These are phyloP conservation scores for Drosophila teissieri DNA, from an alignment of 1,140 invertebrate genomes.

Conservation along the genomic window DNA sequence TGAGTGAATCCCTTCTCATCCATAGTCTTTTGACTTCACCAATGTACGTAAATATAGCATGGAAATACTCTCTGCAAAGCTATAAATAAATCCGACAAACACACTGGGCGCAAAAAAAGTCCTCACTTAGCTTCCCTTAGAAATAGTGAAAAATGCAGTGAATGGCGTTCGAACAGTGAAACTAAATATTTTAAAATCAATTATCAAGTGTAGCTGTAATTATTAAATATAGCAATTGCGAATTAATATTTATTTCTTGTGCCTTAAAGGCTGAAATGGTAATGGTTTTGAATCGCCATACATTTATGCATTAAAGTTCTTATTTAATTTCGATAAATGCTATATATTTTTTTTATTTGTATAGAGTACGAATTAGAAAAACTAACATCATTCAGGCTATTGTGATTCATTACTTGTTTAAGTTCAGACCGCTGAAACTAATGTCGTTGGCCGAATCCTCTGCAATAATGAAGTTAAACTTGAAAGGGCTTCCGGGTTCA, in stretches of 20 bases:
- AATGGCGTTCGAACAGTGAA: too few relatives aligned
- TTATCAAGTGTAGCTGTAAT: too few relatives aligned
- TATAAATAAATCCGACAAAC: constrained; percentile 21
- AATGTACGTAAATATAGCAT: constrained; percentile 16
- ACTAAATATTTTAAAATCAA: too few relatives aligned
- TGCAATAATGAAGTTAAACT: constrained; percentile 86
- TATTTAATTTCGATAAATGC: neutral
- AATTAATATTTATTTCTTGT: too few relatives aligned
- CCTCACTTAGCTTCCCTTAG: neutral
- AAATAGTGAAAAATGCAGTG: neutral
- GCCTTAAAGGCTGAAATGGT: too few relatives aligned
- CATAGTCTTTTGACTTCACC: constrained; percentile 7
- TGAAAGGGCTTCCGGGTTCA: constrained; percentile 84
- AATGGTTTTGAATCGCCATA: too few relatives aligned
- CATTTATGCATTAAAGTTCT: neutral
- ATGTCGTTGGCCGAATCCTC: constrained; percentile 58
- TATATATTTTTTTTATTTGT: constrained; percentile 1
- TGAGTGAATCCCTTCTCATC: constrained; percentile 4
- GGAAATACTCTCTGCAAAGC: constrained; percentile 22
- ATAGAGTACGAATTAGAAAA: neutral
- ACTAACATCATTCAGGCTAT: neutral
- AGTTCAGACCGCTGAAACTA: constrained; percentile 44
- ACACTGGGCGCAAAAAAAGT: constrained; percentile 2
- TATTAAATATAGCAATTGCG: too few relatives aligned
- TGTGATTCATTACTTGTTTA: neutral